Evolutionary conservation across 2,797 vertebrate species (phyloP), one percentile per base, ranked within the genome.

Genomic region (Cottoperca gobio): DNA sequence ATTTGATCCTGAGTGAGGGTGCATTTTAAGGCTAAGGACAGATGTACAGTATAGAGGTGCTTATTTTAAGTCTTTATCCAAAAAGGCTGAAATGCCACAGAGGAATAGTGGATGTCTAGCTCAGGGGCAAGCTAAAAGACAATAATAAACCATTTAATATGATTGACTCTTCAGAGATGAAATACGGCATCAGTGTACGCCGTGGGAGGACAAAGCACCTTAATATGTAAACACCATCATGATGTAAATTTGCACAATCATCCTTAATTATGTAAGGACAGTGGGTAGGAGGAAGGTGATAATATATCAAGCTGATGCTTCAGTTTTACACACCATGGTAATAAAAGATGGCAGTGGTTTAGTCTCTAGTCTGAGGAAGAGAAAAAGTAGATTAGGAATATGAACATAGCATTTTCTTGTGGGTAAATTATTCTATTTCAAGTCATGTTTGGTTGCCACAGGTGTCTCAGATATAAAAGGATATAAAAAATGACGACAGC

Each of bases 1-100:
- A 87, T 89, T 83, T 88, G 89, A 92, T 89, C 87, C 69, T 86
- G 77, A 81, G 50, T 55, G 71, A 80, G 35, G 60, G 57, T 26
- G 65, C 73, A 58, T 88, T 85, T 82, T 72, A 75, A 33, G 58
- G 77, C 67, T 35, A 1, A 14, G 70, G 53, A 85, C 76, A 77
- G 73, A 83, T 78, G 82, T 76, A n/a, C n/a, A n/a, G n/a, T n/a
- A 78, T 63, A 57, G 78, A 75, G 14, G 42, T 59, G 73, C 58
- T 79, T 57, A 37, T 71, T 85, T 78, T 24, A 84, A 78, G 50
- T 73, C 46, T 75, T 76, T 46, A 45, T 80, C 24, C 45, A 50
- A 71, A 85, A 83, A 66, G 21, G 24, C 53, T 66, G 49, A 39
- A 40, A 4, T 54, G 55, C 67, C 23, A 19, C 49, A 23, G 54